These are phyloP conservation scores for Galaxias olidus DNA, from an alignment of 2,797 vertebrate genomes.

Conservation along the genomic window DNA sequence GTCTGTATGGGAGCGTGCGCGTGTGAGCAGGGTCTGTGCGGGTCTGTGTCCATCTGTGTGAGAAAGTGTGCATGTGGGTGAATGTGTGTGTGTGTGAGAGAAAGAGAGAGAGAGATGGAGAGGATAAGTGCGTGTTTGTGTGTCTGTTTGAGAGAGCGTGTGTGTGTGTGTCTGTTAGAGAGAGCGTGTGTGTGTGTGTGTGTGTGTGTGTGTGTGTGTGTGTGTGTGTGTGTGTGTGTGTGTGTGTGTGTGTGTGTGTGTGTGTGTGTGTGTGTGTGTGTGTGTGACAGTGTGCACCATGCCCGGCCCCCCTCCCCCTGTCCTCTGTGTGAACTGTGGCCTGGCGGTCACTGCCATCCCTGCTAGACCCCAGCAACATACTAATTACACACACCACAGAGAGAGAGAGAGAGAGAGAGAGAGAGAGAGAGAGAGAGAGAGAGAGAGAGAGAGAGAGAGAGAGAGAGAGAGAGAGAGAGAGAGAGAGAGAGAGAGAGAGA, in stretches of 20 bases:
- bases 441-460: constrained; percentile 26
- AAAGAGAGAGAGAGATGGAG: too few relatives aligned
- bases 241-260: constrained; percentile 22
- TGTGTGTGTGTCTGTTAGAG: constrained; percentile 22
- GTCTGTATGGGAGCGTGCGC: constrained; percentile 11
- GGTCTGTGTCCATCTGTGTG: constrained; percentile 13
- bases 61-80: constrained; percentile 5
- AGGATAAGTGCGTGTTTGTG: constrained; percentile 22
- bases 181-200: not conserved
- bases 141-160: not conserved
- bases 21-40: not conserved
- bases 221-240: constrained; percentile 19
- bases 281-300: constrained; percentile 12
- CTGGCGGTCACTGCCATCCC: constrained; percentile 41
- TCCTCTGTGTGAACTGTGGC: constrained; percentile 74
- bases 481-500: constrained; percentile 55
- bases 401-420: constrained; percentile 35
- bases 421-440: constrained; percentile 44
- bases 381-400: constrained; percentile 1
- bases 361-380: constrained; percentile 51
- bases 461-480: constrained; percentile 49
- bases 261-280: constrained; percentile 14
- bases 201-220: constrained; percentile 1
- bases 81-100: not conserved
- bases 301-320: constrained; percentile 47